Percentiles rank a stretch among this genome's conserved stretches.
phyloP scores from a whole-genome alignment of 2,888 invertebrate genomes.

The Machimus atricapillus region DNA sequence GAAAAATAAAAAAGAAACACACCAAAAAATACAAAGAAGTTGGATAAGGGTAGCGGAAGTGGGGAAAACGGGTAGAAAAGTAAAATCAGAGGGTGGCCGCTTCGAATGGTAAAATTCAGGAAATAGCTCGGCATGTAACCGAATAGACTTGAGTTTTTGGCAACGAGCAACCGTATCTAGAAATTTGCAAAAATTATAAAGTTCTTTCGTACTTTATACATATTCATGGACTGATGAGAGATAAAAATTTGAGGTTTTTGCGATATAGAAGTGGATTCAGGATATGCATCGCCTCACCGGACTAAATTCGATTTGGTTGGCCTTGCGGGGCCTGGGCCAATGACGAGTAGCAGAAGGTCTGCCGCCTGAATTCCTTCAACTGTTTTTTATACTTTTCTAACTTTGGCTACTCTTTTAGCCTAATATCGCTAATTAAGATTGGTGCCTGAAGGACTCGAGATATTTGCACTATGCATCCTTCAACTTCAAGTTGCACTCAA shows the following conservation, averaged over 20 bases:
- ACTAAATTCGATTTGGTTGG: conserved; percentile 18
- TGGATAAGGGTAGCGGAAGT: not conserved
- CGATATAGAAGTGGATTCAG: not conserved
- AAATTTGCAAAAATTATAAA: conserved; percentile 41
- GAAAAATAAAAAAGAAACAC: not conserved
- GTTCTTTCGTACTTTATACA: conserved; percentile 22
- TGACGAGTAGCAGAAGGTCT: not conserved
- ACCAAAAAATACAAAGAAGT: not conserved
- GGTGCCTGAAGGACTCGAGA: not conserved
- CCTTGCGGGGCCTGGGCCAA: not conserved
- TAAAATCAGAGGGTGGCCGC: not conserved
- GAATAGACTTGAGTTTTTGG: conserved; percentile 32
- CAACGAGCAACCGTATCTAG: conserved; percentile 27
- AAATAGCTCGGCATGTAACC: conserved; percentile 36
- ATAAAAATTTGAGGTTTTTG: conserved; percentile 37
- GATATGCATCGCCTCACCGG: not conserved
- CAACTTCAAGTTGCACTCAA: too few relatives aligned
- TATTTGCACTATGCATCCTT: not conserved
- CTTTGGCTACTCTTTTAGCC: not conserved
- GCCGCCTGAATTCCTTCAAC: not conserved
- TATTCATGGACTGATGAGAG: conserved; percentile 39
- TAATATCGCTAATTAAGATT: not conserved
- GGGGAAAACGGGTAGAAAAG: not conserved
- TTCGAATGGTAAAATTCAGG: conserved; percentile 18
- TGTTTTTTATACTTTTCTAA: not conserved